Evolutionary conservation across 2,888 invertebrate species (phyloP), one percentile per base, ranked within the genome.

Genomic region (Isotomurus palustris): DNA sequence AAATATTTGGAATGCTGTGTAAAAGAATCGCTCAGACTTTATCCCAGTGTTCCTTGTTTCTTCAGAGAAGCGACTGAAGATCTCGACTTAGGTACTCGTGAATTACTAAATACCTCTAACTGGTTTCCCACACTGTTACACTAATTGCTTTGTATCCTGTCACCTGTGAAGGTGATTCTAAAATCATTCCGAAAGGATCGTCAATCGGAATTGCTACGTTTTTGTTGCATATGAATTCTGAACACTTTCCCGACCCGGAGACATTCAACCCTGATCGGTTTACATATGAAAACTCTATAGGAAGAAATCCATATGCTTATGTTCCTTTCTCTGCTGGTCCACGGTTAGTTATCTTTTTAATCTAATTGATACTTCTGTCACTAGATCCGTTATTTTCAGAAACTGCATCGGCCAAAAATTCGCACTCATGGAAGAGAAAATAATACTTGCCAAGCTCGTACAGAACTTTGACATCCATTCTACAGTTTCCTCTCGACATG

Each of bases 401-500:
- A 65, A 65, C 44, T 65, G 65, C 41, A 62, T 65, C 19, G 82
- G 82, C 10, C 81, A 82, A 71, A 80, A 80, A 70, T 82, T 81
- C 71, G 82, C 82, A 19, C 74, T 81, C 61, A 71, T 81, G 48
- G 81, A 82, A 72, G 80, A 81, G 70, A 82, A 82, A 72, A 78
- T 79, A 0, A 77, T 83, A 14, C 73, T 84, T 25, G 79, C 83
- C 0, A 77, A 78, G 8, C 75, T 84, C 3, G 73, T 84, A 56
- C 75, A 82, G 38, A 79, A 79, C 62, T 84, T 79, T 71, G 75
- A 75, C 64, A 75, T 84, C 21, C 78, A 78, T 72, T 76, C 83
- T 0, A 73, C 78, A 4, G 82, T 83, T 71, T 76, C 78, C 41
- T 75, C 79, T 21, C 82, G 82, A 66, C 80, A 83, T 53, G 73